These are phyloP conservation scores for Himalopsyche kuldschensis DNA, from an alignment of 2,888 invertebrate species.

Conservation along the genomic window DNA sequence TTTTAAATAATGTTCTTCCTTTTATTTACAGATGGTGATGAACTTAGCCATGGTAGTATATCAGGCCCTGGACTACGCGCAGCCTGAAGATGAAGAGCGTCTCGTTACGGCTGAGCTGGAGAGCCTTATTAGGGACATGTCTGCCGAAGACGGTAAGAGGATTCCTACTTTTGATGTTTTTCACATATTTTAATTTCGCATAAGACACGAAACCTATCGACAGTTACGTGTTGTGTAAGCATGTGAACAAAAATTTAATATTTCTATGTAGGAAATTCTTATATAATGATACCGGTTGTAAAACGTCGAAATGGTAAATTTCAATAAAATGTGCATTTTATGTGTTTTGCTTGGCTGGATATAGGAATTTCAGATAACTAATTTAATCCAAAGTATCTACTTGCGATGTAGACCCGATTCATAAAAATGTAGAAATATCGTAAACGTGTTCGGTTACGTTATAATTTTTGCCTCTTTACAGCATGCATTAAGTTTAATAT, in stretches of 20 bases:
- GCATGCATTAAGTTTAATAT: not conserved
- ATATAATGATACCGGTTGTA: not conserved
- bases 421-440: not conserved
- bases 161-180: not conserved
- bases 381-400: not conserved
- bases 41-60: conserved; percentile 84
- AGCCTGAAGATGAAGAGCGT: conserved; percentile 83
- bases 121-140: conserved; percentile 84
- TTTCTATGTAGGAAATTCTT: too few relatives aligned
- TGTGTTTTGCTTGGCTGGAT: not conserved
- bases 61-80: conserved; percentile 86
- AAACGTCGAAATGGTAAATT: not conserved
- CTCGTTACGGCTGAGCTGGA: conserved; percentile 84
- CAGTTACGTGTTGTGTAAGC: too few relatives aligned
- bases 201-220: not conserved
- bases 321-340: not conserved
- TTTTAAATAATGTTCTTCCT: conserved; percentile 17
- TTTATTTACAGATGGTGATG: conserved; percentile 69
- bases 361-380: not conserved
- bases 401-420: not conserved
- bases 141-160: conserved; percentile 60
- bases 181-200: not conserved
- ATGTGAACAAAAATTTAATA: too few relatives aligned
- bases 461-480: not conserved
- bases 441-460: not conserved